Percentiles rank a stretch among this genome's conserved stretches.
Conservation (phyloP, 2,797 vertebrate genomes). For the Sebastes itinus region DNA sequence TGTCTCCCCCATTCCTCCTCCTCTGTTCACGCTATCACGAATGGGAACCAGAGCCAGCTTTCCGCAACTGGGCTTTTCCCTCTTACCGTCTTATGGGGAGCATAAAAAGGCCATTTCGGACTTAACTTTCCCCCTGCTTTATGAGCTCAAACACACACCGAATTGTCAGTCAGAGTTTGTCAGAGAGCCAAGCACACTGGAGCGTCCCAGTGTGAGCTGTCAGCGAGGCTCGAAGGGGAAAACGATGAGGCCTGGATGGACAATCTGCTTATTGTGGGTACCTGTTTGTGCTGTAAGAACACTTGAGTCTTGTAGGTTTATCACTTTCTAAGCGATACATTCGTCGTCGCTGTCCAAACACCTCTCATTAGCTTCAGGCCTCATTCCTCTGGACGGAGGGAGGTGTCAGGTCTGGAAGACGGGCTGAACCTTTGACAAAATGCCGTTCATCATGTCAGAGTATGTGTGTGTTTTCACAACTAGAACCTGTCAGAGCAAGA, state of each 20-base stretch:
- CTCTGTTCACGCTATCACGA: slow-evolving; percentile 22
- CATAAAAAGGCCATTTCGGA: slow-evolving; percentile 59
- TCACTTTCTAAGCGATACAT: slow-evolving; percentile 57
- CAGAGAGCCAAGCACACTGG: slow-evolving; percentile 41
- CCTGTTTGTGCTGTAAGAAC: slow-evolving; percentile 70
- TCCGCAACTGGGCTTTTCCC: slow-evolving; percentile 61
- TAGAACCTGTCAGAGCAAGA: background rate
- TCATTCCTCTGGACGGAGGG: slow-evolving; percentile 64
- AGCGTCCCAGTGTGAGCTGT: slow-evolving; percentile 38
- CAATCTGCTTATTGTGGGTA: slow-evolving; percentile 69
- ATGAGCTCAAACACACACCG: slow-evolving; percentile 31
- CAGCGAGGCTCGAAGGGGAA: slow-evolving; percentile 2
- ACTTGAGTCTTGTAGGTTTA: slow-evolving; percentile 56
- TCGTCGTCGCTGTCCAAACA: slow-evolving; percentile 57
- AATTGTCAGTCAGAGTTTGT: slow-evolving; percentile 45
- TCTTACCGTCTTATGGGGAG: slow-evolving; percentile 35
- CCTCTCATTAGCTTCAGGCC: slow-evolving; percentile 73
- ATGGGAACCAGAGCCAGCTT: slow-evolving; percentile 54
- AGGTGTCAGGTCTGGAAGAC: slow-evolving; percentile 52
- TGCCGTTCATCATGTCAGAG: slow-evolving; percentile 11
- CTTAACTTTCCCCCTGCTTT: slow-evolving; percentile 26
- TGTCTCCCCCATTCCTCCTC: slow-evolving; percentile 49
- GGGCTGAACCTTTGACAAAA: slow-evolving; percentile 37
- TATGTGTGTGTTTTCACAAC: slow-evolving; percentile 13
- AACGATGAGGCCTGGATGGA: slow-evolving; percentile 63